These are phyloP conservation scores for Drosophila subquinaria DNA, from an alignment of 2,888 invertebrate species.

Conservation along the genomic window DNA sequence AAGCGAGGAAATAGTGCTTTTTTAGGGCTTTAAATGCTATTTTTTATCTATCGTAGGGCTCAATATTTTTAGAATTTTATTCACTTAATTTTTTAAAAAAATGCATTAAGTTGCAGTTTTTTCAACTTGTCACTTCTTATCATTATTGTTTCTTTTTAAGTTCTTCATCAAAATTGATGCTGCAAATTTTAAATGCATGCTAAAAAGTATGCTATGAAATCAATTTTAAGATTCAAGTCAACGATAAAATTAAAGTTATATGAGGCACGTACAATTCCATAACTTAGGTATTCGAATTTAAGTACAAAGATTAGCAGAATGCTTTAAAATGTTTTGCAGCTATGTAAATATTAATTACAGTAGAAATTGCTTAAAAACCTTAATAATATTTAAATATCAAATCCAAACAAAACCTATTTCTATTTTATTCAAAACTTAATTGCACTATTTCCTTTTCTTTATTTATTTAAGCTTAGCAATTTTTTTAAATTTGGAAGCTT, in stretches of 20 bases:
- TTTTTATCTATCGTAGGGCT: not conserved
- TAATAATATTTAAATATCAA: no score
- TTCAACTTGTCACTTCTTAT: not conserved
- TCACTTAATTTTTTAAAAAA: not conserved
- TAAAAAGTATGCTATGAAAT: constrained; percentile 1
- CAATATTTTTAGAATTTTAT: not conserved
- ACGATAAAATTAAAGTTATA: no score
- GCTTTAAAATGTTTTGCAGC: not conserved
- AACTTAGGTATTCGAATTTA: not conserved
- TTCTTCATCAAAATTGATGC: not conserved
- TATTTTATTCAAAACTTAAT: not conserved
- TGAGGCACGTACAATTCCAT: no score
- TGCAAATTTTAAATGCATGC: not conserved
- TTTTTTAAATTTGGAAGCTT: not conserved
- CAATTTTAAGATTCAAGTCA: no score
- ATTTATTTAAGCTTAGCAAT: not conserved
- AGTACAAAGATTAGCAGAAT: not conserved
- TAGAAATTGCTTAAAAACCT: no score
- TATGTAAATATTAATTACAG: no score
- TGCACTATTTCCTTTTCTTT: no score
- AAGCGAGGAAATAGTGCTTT: not conserved
- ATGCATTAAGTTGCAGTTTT: not conserved
- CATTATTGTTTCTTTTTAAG: not conserved
- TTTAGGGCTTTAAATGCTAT: not conserved
- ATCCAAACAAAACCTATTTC: not conserved